Conservation (phyloP, 2,113 vertebrate species). For the Salvelinus namaycush region DNA sequence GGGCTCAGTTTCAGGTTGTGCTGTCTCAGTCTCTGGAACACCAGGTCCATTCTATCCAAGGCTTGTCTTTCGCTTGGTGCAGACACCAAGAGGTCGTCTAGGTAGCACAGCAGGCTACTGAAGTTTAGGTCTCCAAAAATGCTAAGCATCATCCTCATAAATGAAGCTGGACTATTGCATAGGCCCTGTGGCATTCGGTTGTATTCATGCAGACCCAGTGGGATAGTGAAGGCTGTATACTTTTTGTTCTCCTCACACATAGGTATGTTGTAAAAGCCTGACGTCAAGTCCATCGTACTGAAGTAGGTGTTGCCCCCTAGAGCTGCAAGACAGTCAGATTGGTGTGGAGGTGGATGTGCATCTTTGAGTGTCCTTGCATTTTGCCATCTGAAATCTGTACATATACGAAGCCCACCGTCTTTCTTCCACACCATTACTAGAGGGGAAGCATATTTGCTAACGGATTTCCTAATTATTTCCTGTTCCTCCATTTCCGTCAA, state of each 20-base stretch:
- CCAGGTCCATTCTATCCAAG: too few relatives aligned
- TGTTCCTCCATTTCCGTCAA: too few relatives aligned
- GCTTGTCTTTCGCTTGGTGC: too few relatives aligned
- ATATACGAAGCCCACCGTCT: neutral
- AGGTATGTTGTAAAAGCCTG: constrained; percentile 14
- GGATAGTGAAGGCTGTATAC: constrained; percentile 20
- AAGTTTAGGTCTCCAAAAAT: constrained; percentile 29
- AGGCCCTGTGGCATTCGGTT: constrained; percentile 20
- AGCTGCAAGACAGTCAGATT: constrained; percentile 6
- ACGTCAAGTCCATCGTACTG: constrained; percentile 7
- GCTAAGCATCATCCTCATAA: neutral
- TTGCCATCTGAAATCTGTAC: neutral
- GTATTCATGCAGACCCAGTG: constrained; percentile 24
- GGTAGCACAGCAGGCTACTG: neutral
- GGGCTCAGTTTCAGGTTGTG: neutral
- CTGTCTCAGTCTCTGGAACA: too few relatives aligned
- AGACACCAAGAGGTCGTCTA: too few relatives aligned
- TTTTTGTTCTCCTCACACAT: neutral
- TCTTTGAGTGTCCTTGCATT: neutral
- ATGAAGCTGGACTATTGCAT: constrained; percentile 14
- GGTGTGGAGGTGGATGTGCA: constrained; percentile 2
- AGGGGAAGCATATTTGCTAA: neutral
- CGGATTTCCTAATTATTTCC: too few relatives aligned
- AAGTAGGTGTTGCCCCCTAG: neutral
- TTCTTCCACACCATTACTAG: too few relatives aligned